Conservation (phyloP, 2,113 vertebrate species). For the Tupaia chinensis region DNA sequence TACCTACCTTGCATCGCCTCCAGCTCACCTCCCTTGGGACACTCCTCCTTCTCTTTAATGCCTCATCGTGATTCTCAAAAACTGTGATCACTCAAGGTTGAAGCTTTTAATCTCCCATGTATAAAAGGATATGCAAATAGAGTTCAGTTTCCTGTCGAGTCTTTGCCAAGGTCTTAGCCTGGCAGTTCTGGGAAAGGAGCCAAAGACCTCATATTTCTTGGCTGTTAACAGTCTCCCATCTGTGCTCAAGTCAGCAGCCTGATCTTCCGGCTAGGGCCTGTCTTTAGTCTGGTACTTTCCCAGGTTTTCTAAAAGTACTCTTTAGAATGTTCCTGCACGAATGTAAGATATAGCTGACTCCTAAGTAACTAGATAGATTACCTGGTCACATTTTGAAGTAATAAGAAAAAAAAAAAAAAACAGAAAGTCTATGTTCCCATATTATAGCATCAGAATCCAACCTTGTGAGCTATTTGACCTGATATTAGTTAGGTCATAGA, state of each 20-base stretch:
- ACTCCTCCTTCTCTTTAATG: slow-evolving; percentile 74
- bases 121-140: slow-evolving; percentile 83
- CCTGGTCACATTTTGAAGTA: slow-evolving; percentile 7
- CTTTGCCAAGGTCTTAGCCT: slow-evolving; percentile 81
- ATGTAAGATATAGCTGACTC: neutral
- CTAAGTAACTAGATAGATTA: slow-evolving; percentile 50
- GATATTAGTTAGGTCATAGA: slow-evolving; percentile 80
- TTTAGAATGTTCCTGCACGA: neutral
- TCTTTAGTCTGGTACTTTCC: slow-evolving; percentile 49
- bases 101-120: slow-evolving; percentile 81
- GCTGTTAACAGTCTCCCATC: slow-evolving; percentile 68
- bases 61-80: slow-evolving; percentile 76
- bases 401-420: slow-evolving; percentile 24
- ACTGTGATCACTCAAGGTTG: slow-evolving; percentile 82
- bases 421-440: slow-evolving; percentile 21
- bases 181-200: slow-evolving; percentile 79
- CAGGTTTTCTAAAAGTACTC: slow-evolving; percentile 38
- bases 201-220: slow-evolving; percentile 74
- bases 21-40: slow-evolving; percentile 69
- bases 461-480: neutral
- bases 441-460: slow-evolving; percentile 61
- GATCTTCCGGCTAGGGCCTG: slow-evolving; percentile 33
- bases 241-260: slow-evolving; percentile 65
- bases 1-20: slow-evolving; percentile 59
- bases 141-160: slow-evolving; percentile 79